Base-by-base conservation (phyloP, 2,888 invertebrate species). In the Plutella xylostella region DNA sequence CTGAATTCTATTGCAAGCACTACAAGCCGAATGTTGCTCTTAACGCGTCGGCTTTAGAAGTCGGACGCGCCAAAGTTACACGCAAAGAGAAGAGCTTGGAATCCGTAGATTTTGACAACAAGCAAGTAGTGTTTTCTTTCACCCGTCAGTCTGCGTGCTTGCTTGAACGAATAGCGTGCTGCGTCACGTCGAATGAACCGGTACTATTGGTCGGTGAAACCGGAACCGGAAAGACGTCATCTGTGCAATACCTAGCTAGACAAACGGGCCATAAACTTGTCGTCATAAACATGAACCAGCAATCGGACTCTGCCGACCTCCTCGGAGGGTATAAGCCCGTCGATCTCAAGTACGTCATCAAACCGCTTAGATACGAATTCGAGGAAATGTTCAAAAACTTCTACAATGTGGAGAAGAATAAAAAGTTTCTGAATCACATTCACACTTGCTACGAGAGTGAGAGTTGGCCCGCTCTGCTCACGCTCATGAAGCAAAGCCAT, bases 221-320 rank as follows among this genome's bases (percentile, higher is more conserved):
- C 0, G 99, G 99, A 39, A 97, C 97, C 0, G 99, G 99, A 0
- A 99, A 99, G 84, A 99, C 99, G 0, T 94, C 96, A 1, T 90
- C 94, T 0, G 89, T 99, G 1, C 98, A 98, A 67, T 96, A 93
- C 72, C 80, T 98, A 45, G 94, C 98, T 0, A 87, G 90, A 49
- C 89, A 91, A 52, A 89, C 94, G 0, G 92, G 94, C 0, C 92
- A 94, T 55, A 93, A 91, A 62, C 83, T 99, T 22, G 86, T 93
- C 22, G 98, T 98, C 0, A 93, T 99, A 19, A 99, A 99, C 67
- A 94, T 99, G 94, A 99, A 98, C 65, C 98, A 99, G 64, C 98
- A 99, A 65, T 98, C 97, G 38, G 99, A 99, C 74, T 94, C 94
- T 7, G 92, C 96, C 0, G 99, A 99, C 80, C 86, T 99, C 31